Conservation (phyloP, 2,797 vertebrate genomes). For the Rhadinocentrus ornatus region DNA sequence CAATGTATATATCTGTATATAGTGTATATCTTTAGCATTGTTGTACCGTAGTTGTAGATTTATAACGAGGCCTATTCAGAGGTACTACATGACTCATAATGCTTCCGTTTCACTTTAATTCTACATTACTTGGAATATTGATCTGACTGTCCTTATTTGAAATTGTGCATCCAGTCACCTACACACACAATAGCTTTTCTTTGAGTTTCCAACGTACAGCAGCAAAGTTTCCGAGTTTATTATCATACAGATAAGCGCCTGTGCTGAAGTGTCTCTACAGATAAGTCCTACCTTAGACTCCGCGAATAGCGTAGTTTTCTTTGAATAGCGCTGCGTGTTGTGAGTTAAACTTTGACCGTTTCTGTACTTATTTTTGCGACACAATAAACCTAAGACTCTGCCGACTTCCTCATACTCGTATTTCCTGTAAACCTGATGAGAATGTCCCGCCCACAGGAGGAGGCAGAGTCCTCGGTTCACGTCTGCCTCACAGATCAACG, state of each 20-base stretch:
- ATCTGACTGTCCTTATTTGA: neutral
- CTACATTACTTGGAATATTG: neutral
- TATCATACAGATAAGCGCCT: slow-evolving; percentile 21
- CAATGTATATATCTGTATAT: neutral
- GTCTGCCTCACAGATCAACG: too few relatives aligned
- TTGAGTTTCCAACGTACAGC: neutral
- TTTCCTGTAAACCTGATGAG: slow-evolving; percentile 77
- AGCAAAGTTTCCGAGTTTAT: neutral
- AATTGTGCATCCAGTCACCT: neutral
- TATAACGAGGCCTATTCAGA: neutral
- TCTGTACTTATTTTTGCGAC: slow-evolving; percentile 14
- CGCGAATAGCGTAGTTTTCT: neutral
- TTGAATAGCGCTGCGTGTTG: neutral
- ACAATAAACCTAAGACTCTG: slow-evolving; percentile 39
- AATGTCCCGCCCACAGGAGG: slow-evolving; percentile 60
- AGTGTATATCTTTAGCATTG: neutral
- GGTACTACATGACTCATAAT: neutral
- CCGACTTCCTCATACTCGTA: slow-evolving; percentile 74
- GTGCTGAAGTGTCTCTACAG: neutral
- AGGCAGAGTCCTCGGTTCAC: slow-evolving; percentile 10
- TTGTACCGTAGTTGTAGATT: neutral
- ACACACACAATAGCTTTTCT: rapidly evolving
- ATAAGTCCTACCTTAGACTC: slow-evolving; percentile 62
- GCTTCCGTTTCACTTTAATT: neutral
- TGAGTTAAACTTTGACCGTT: neutral